Base-by-base conservation (phyloP, 2,888 invertebrate genomes). In the Frankliniella fusca region DNA sequence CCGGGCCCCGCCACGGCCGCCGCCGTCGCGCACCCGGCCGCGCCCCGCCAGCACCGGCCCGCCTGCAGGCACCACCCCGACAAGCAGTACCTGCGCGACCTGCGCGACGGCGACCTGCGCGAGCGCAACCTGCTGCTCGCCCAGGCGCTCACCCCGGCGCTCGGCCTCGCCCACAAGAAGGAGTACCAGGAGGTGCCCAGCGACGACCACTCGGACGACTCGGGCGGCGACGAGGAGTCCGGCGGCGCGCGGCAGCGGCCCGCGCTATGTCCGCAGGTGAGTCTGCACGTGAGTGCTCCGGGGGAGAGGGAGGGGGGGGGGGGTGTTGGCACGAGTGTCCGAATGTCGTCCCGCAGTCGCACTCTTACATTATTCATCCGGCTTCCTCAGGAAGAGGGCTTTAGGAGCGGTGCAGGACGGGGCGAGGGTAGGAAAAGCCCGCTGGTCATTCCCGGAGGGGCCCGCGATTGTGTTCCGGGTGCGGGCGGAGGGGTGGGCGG, bases 51-150 rank as follows among this genome's bases (percentile, higher is more conserved):
- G 9, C 38, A 65, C 70, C 38, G 83, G 83, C 83, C 84, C 82
- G 83, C 83, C 80, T 83, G 82, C 81, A 80, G 80, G 81, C 48
- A 82, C 80, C 83, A 83, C 82, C 50, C 82, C 79, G 82, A 83
- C 80, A 85, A 85, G 80, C 84, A 84, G 48, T 83, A 82, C 61
- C 82, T 83, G 48, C 84, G 84, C 80, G 84, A 85, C 81, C 84
- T 83, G 81, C 83, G 83, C 38, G 82, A 82, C 50, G 80, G 81
- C 70, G 84, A 83, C 23, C 84, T 84, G 83, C 82, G 82, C 28
- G 86, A 86, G 81, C 83, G 85, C 54, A 86, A 86, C 83, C 84
- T 86, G 48, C 83, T 86, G 79, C 84, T 86, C 48, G 83, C 85
- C 38, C 38, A 38, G 27, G 80, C 83, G 11, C 85, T 85, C 12